Evolutionary conservation across 1,140 invertebrate species (phyloP), one percentile per base, ranked within the genome.

Genomic region (Aphidius ervi): DNA sequence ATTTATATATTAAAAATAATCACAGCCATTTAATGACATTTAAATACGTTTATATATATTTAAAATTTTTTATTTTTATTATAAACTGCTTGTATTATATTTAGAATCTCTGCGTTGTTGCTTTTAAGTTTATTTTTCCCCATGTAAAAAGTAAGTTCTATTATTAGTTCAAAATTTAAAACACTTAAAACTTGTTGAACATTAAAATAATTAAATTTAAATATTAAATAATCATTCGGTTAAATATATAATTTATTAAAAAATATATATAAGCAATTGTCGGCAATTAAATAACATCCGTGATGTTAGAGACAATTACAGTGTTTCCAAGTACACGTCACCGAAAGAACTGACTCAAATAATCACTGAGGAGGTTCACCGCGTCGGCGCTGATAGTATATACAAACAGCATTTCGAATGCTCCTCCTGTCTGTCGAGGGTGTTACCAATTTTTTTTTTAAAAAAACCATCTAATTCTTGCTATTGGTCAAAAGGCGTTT

Each of bases 301-400:
- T 31, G 23, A 31, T 31, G 23, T 4, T 31, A 31, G 1, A 1
- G 23, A 31, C 23, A 31, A 31, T 55, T 57, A 62, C 57, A 62
- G 70, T 72, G 67, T 64, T 74, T 65, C 64, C 68, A 64, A 71
- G 70, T 68, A 69, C 70, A 67, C 73, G 74, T 70, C 72, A 67
- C 71, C 67, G 65, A 72, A 67, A 67, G 64, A 68, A 76, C 74
- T 75, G 74, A 67, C 4, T 41, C 40, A 56, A 40, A 57, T 41
- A 57, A 57, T 46, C 45, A 40, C 1, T 1, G 23, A 31, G 23
- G 45, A 20, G 47, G 8, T 42, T 62, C 20, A 10, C 31, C 41
- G 40, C 10, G 40, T 54, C 40, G 8, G n/a, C 40, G 52, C 40
- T 43, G 23, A 31, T 31, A 31, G 23, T 31, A 31, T 31, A 31